Base-by-base conservation (phyloP, 1,140 invertebrate species). In the Lordiphosa stackelbergi region DNA sequence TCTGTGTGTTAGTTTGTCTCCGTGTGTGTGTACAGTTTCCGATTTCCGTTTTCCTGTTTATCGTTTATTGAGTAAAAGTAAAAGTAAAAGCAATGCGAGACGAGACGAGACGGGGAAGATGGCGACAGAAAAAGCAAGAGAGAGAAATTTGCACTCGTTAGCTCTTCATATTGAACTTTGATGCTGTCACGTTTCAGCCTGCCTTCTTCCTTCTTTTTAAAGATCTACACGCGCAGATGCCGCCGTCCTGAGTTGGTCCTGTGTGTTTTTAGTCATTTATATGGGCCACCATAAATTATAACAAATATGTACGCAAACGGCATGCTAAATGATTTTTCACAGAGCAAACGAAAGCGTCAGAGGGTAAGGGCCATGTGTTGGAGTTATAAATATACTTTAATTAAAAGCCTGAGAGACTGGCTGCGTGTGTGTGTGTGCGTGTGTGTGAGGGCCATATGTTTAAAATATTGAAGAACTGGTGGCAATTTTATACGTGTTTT, bases 21-120 rank as follows among this genome's bases (percentile, higher is more conserved):
- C 34, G 36, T 73, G 65, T 66, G 57, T 53, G 61, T 79, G 66
- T 79, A 79, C 77, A 81, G 77, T 81, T 81, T 81, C 77, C 77
- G 77, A 83, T 81, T 81, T 81, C 77, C 77, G 77, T 74, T 77
- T 81, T 83, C 77, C 77, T 81, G 77, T 81, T 81, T 81, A 81
- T 83, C 77, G 77, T 72, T 81, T 81, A 81, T 81, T 81, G 77
- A 81, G 77, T 83, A 77, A 37, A 12, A 12, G 8, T 77, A 79
- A 81, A 79, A 79, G 75, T 83, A 83, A 81, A 83, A 81, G 77
- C 72, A 73, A 42, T 41, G 57, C 63, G 45, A 65, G 48, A 46
- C 35, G 22, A 36, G 58, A 19, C 58, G 49, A 28, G 48, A 46
- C 38, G 35, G 13, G 42, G 24, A 45, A 52, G 13, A 34, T 22